These are phyloP conservation scores for Hydrolagus colliei DNA, from an alignment of 2,797 vertebrate genomes.

Conservation along the genomic window DNA sequence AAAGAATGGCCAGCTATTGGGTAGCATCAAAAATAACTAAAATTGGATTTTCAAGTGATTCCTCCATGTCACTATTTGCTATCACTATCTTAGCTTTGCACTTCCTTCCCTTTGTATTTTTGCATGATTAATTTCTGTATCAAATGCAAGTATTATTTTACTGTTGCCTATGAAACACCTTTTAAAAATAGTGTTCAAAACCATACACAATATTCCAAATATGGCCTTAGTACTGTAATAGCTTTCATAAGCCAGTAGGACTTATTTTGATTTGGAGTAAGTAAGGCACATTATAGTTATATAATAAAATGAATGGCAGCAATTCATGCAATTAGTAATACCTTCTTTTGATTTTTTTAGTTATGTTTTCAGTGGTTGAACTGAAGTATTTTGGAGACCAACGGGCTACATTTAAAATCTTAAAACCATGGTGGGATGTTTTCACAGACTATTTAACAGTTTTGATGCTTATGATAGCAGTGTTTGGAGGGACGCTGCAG, in stretches of 20 bases:
- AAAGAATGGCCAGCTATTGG: too few relatives aligned
- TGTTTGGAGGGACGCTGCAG: constrained; percentile 26
- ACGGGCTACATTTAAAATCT: constrained; percentile 29
- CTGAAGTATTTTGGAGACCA: constrained; percentile 30
- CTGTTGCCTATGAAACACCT: neutral
- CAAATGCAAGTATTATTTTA: too few relatives aligned
- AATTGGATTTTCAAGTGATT: too few relatives aligned
- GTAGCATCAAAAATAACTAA: too few relatives aligned
- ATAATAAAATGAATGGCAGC: neutral
- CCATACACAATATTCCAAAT: neutral
- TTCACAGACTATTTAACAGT: constrained; percentile 31
- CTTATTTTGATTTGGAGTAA: neutral
- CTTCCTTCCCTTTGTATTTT: too few relatives aligned
- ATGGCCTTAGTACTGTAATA: neutral
- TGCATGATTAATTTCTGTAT: too few relatives aligned
- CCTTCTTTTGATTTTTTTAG: constrained; percentile 19
- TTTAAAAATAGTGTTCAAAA: neutral
- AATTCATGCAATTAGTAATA: neutral
- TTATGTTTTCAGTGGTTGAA: constrained; percentile 31
- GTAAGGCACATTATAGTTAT: neutral
- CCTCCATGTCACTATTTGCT: too few relatives aligned
- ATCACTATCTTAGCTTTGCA: too few relatives aligned
- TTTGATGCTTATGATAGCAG: constrained; percentile 29
- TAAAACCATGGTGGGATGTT: constrained; percentile 31
- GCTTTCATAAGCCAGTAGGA: neutral